These are phyloP conservation scores for Alouatta palliata DNA, from an alignment of 2,113 vertebrate genomes.

Conservation along the genomic window DNA sequence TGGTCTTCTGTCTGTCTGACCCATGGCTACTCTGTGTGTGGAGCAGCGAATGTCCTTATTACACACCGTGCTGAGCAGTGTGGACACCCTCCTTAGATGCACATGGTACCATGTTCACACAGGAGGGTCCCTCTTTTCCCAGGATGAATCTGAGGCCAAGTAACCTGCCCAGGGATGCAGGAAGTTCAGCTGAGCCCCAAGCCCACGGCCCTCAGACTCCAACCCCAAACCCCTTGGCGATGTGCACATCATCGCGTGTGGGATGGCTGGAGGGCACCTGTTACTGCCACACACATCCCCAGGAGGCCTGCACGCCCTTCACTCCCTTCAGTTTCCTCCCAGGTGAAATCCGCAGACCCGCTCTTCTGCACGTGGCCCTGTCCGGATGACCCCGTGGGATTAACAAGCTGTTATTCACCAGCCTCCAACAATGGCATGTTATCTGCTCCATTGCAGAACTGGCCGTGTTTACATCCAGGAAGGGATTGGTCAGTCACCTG, in stretches of 20 bases:
- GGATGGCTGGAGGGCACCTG: rapidly evolving
- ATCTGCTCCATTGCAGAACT: background rate
- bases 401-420: background rate
- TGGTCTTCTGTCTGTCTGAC: rapidly evolving
- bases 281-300: rapidly evolving
- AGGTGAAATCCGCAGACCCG: rapidly evolving
- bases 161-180: too few species aligned
- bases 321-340: background rate
- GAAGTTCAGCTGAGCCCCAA: background rate
- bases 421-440: background rate
- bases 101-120: rapidly evolving
- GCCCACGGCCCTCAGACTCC: background rate
- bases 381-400: background rate
- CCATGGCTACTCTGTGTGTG: rapidly evolving
- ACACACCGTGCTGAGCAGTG: rapidly evolving
- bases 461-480: background rate
- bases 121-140: background rate
- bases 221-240: rapidly evolving
- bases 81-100: too few species aligned
- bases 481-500: background rate
- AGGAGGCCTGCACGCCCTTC: background rate
- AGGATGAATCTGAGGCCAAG: background rate
- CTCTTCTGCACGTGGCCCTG: background rate
- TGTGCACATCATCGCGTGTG: rapidly evolving
- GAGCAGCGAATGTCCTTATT: background rate